phyloP scores from a whole-genome alignment of 1,140 invertebrate species.

The Apolygus lucorum region DNA sequence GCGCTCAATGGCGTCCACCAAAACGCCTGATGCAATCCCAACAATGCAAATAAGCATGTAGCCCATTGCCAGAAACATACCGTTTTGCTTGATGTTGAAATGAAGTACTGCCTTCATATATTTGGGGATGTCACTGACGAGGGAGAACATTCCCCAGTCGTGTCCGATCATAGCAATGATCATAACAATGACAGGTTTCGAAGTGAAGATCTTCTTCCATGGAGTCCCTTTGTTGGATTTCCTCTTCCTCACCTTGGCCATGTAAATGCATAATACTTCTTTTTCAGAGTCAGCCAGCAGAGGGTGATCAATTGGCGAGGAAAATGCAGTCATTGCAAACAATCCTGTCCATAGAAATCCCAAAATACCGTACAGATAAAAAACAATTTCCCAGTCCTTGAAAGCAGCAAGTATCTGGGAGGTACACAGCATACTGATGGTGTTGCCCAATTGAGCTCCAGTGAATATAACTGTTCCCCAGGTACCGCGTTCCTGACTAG shows the following conservation, averaged over 20 bases:
- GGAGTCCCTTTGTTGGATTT: slow-evolving; percentile 40
- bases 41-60: slow-evolving; percentile 64
- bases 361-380: slow-evolving; percentile 46
- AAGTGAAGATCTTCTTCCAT: slow-evolving; percentile 54
- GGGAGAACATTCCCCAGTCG: slow-evolving; percentile 90
- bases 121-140: slow-evolving; percentile 55
- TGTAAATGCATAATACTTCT: slow-evolving; percentile 46
- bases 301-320: slow-evolving; percentile 61
- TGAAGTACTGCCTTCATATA: slow-evolving; percentile 57
- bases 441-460: slow-evolving; percentile 31
- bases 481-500: slow-evolving; percentile 37
- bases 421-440: slow-evolving; percentile 2
- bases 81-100: slow-evolving; percentile 53
- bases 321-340: slow-evolving; percentile 41
- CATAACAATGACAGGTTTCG: slow-evolving; percentile 55
- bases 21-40: slow-evolving; percentile 52
- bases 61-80: slow-evolving; percentile 55
- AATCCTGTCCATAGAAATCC: slow-evolving; percentile 39
- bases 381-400: slow-evolving; percentile 45
- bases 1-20: slow-evolving; percentile 48
- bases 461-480: slow-evolving; percentile 39
- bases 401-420: slow-evolving; percentile 20
- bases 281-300: slow-evolving; percentile 57
- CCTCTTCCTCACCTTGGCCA: slow-evolving; percentile 1
- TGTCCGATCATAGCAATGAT: slow-evolving; percentile 64